Conservation (phyloP, 2,888 invertebrate genomes). For the Tetheella fluctuosa region DNA sequence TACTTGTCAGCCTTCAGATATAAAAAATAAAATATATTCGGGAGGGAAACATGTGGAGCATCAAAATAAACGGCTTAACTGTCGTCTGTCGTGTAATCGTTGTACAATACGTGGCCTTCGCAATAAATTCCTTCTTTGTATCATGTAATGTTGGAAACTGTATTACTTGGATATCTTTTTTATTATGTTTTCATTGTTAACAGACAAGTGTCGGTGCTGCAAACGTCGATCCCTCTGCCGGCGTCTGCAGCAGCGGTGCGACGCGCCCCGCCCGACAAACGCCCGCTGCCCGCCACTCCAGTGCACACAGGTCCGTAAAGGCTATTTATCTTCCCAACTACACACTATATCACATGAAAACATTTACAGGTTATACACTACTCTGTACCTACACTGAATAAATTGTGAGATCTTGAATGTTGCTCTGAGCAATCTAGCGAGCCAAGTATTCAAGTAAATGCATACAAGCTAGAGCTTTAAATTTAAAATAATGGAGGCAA, state of each 20-base stretch:
- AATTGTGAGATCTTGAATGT: neutral
- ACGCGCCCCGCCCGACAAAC: slow-evolving; percentile 91
- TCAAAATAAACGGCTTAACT: neutral
- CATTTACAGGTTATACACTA: neutral
- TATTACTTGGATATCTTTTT: neutral
- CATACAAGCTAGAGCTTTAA: neutral
- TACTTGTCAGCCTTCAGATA: too few relatives aligned
- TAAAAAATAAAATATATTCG: too few relatives aligned
- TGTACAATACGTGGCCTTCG: neutral
- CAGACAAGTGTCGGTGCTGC: slow-evolving; percentile 89
- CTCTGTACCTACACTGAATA: too few relatives aligned
- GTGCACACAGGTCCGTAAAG: slow-evolving; percentile 70
- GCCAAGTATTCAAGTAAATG: neutral
- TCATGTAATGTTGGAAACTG: too few relatives aligned
- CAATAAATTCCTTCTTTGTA: slow-evolving; percentile 1
- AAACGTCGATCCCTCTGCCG: slow-evolving; percentile 91
- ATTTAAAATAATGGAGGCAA: neutral
- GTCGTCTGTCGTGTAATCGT: too few relatives aligned
- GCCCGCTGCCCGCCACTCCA: slow-evolving; percentile 89
- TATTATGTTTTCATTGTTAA: slow-evolving; percentile 46
- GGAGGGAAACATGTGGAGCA: neutral
- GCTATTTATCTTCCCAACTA: slow-evolving; percentile 13
- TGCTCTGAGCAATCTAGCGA: too few relatives aligned
- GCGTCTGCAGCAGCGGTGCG: slow-evolving; percentile 90
- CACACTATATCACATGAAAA: slow-evolving; percentile 4